phyloP scores from a whole-genome alignment of 2,888 invertebrate species.

The Apotomis capreana region DNA sequence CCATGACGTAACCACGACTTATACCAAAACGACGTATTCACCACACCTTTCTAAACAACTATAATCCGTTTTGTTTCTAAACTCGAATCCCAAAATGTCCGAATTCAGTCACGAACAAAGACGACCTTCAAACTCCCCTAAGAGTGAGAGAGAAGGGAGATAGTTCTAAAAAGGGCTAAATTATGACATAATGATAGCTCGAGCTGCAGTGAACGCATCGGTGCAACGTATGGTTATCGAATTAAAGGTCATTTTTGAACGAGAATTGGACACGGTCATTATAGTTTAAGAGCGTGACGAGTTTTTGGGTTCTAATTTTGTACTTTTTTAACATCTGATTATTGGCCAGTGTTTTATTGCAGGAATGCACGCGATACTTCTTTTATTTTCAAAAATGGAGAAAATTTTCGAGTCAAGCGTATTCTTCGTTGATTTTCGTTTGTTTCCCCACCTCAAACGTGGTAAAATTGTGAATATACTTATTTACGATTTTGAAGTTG shows the following conservation, averaged over 20 bases:
- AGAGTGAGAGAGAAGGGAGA: conserved; percentile 53
- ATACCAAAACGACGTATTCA: not conserved
- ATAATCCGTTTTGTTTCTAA: not conserved
- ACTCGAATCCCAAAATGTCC: conserved; percentile 10
- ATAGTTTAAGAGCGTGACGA: conserved; percentile 50
- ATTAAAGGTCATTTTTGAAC: conserved; percentile 50
- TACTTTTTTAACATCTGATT: conserved; percentile 4
- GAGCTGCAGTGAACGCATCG: conserved; percentile 41
- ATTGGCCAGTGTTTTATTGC: not conserved
- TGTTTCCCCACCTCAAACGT: too few species aligned
- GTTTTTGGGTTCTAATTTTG: conserved; percentile 7
- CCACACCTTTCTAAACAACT: not conserved
- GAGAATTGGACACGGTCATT: conserved; percentile 51
- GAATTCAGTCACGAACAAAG: conserved; percentile 62
- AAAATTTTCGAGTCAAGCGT: not conserved
- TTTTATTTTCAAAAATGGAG: not conserved
- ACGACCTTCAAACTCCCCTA: conserved; percentile 52
- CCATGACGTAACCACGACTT: conserved; percentile 30
- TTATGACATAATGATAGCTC: conserved; percentile 72
- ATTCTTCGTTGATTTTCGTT: too few species aligned
- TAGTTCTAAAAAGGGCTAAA: conserved; percentile 64
- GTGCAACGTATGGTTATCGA: not conserved
- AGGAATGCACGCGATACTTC: not conserved
- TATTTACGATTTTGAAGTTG: too few species aligned
- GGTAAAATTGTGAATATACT: too few species aligned